Percentiles rank a stretch among this genome's conserved stretches.
Evolutionary conservation across 2,797 vertebrate species (phyloP).

Genomic region (Huso huso): DNA sequence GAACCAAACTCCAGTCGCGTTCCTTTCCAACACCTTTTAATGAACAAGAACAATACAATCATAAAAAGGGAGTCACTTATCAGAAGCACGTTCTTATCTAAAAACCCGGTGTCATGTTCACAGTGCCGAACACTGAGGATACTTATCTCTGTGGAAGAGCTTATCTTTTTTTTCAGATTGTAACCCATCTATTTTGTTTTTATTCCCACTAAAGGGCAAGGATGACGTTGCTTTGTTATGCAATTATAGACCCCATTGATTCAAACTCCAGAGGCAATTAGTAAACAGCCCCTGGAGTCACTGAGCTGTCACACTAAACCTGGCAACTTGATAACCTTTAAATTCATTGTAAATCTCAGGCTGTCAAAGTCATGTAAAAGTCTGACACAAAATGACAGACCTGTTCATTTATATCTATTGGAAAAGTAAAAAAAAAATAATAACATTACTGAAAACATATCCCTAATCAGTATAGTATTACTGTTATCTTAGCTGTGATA

Average conservation of each 20-base stretch:
- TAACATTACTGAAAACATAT: no score
- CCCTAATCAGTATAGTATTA: no score
- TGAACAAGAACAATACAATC: no score
- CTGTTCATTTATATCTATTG: no score
- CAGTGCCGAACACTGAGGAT: neutral
- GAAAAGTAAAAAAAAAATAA: no score
- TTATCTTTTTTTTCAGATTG: neutral
- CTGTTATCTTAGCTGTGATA: no score
- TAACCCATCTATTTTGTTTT: neutral
- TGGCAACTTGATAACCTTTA: conserved; percentile 11
- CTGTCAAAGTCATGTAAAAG: no score
- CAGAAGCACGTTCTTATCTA: neutral
- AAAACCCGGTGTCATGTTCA: neutral
- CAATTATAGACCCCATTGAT: conserved; percentile 22
- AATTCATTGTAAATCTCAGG: neutral
- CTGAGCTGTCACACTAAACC: conserved; percentile 10
- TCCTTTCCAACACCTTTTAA: no score
- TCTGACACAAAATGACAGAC: no score
- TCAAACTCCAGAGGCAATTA: conserved; percentile 20
- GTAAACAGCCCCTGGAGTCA: conserved; percentile 12
- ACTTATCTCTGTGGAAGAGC: neutral
- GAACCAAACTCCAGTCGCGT: no score
- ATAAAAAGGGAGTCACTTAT: neutral
- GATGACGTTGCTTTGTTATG: conserved; percentile 22
- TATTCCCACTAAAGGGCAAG: conserved; percentile 28